Evolutionary conservation across 2,797 vertebrate genomes (phyloP).

Genomic region (Podarcis siculus): DNA sequence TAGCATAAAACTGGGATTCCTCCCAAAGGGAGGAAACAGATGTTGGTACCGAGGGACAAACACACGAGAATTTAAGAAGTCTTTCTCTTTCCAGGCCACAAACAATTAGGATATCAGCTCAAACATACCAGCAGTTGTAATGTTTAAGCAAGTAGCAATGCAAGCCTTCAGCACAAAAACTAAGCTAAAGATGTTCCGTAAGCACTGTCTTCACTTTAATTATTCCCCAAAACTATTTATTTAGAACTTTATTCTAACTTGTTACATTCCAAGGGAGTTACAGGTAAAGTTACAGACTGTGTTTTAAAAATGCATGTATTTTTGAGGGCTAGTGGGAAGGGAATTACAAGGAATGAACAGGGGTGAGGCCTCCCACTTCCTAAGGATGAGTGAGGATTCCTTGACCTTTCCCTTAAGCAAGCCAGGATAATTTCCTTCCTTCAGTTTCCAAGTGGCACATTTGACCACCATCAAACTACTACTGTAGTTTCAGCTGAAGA

Average conservation of each 20-base stretch:
- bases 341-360: neutral
- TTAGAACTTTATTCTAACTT: neutral
- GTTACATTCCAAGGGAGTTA: neutral
- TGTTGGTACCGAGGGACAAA: slow-evolving; percentile 23
- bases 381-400: neutral
- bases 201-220: neutral
- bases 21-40: slow-evolving; percentile 47
- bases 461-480: neutral
- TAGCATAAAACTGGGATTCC: fast-evolving
- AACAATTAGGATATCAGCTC: slow-evolving; percentile 9
- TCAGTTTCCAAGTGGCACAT: neutral
- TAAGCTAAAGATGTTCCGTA: slow-evolving; percentile 13
- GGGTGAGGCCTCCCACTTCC: neutral
- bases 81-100: neutral
- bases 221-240: neutral
- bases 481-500: neutral
- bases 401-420: neutral
- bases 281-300: neutral
- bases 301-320: neutral
- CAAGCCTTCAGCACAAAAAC: slow-evolving; percentile 29
- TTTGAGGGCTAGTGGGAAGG: neutral
- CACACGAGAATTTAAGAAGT: neutral
- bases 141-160: slow-evolving; percentile 27
- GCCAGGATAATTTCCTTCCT: neutral
- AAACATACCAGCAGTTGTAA: neutral